Evolutionary conservation across 2,797 vertebrate species (phyloP).

Genomic region (Philypnodon macrostomus): DNA sequence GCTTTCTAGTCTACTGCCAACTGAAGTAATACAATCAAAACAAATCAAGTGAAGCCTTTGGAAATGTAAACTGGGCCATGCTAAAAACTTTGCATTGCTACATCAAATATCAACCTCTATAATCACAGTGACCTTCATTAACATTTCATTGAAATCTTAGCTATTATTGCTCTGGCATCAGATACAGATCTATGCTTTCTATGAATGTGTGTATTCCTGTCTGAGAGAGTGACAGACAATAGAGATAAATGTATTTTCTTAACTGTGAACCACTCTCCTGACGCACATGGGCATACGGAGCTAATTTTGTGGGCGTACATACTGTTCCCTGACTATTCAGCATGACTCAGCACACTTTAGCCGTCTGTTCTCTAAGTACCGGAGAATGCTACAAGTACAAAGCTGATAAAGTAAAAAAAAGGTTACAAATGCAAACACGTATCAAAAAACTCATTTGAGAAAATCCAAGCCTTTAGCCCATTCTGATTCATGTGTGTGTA

Average conservation of each 20-base stretch:
- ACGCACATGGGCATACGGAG: conserved; percentile 43
- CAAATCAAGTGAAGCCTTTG: neutral
- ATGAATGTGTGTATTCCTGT: neutral
- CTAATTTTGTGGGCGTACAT: conserved; percentile 32
- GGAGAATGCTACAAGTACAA: neutral
- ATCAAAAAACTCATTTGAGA: no score
- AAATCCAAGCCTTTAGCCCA: no score
- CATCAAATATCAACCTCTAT: neutral
- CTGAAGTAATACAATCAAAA: neutral
- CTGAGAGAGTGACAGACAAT: neutral
- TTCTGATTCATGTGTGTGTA: no score
- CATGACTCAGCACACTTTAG: conserved; percentile 63
- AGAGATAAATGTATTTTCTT: neutral
- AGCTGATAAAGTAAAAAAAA: neutral
- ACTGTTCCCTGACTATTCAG: conserved; percentile 41
- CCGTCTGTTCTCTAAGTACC: conserved; percentile 6
- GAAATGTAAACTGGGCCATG: no score
- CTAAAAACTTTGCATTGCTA: no score
- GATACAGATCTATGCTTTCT: neutral
- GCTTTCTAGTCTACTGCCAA: neutral
- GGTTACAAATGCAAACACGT: no score
- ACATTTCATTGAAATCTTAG: neutral
- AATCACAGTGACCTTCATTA: neutral
- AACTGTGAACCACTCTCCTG: conserved; percentile 11
- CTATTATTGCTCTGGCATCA: no score